Evolutionary conservation across 2,797 vertebrate species (phyloP).

Genomic region (Melanogrammus aeglefinus): DNA sequence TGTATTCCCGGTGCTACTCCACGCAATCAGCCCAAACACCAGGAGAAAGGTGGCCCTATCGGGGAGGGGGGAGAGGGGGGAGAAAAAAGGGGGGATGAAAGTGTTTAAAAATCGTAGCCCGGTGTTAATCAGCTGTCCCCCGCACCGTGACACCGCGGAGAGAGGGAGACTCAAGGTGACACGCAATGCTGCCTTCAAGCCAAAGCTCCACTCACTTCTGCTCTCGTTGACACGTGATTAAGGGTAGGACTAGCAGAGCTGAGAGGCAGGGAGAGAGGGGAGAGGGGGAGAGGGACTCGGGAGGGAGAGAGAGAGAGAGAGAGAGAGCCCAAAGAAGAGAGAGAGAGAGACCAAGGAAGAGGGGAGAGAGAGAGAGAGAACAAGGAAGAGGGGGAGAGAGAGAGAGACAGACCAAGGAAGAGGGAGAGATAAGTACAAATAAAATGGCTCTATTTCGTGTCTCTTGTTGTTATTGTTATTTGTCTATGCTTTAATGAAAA

Average conservation of each 20-base stretch:
- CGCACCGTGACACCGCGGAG: constrained; percentile 42
- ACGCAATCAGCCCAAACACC: not conserved
- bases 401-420: no score
- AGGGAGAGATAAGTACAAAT: not conserved
- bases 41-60: constrained; percentile 3
- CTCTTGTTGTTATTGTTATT: constrained; percentile 34
- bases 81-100: constrained; percentile 36
- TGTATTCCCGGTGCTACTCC: not conserved
- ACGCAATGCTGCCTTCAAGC: constrained; percentile 38
- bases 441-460: constrained; percentile 54
- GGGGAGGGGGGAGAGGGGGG: constrained; percentile 36
- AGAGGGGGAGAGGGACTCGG: no score
- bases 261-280: constrained; percentile 4
- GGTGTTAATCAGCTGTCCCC: constrained; percentile 61
- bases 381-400: no score
- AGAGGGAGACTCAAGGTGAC: constrained; percentile 46
- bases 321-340: no score
- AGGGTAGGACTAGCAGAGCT: constrained; percentile 26
- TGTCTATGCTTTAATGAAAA: constrained; percentile 21
- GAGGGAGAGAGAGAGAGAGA: no score
- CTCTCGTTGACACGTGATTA: constrained; percentile 34
- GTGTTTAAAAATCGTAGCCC: constrained; percentile 46
- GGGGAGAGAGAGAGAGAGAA: no score
- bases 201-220: constrained; percentile 25
- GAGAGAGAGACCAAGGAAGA: no score